Evolutionary conservation across 2,113 vertebrate species (phyloP), one percentile per base, ranked within the genome.

Genomic region (Ageneiosus marmoratus): DNA sequence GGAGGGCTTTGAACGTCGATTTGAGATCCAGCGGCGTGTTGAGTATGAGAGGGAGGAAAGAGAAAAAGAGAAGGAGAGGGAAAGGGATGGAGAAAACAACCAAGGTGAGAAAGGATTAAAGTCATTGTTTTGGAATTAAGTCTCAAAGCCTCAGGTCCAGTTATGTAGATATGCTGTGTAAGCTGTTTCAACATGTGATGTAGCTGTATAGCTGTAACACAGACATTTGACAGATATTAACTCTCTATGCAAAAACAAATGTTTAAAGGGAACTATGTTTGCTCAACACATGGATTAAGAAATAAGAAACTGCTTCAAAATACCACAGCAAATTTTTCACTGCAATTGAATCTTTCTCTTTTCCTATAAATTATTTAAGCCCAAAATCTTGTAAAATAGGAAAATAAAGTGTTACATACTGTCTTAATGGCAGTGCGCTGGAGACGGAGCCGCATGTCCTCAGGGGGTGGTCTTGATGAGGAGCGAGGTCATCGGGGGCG

Each of bases 1-100:
- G 86, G 94, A 95, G 0, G 97, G 96, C 37, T 96, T 95, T 73
- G 96, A 96, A 75, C 92, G 97, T 12, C 95, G 97, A 70, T 98
- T 98, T 86, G 97, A 98, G 92, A 95, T 98, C 82, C 95, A 95
- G 34, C 92, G 94, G 53, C 94, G 94, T 77, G 95, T 95, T 10
- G 95, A 97, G 81, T 96, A 96, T 58, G 96, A 96, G 86, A 92
- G 89, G 86, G 92, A 95, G 60, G 94, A 95, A 85, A 89, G 63
- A 75, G 93, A 94, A 78, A 94, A 92, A 24, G 90, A 95, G 87
- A 93, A 65, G 87, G 92, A 94, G 55, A 87, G 89, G 2, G 94
- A 89, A 88, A 92, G 32, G 89, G 93, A 94, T 27, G 94, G 92
- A 5, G 95, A 92, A 56, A 89, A 88, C 72, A 86, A 83, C 84